Base-by-base conservation (phyloP, 2,113 vertebrate genomes). In the Phyllopteryx taeniolatus region DNA sequence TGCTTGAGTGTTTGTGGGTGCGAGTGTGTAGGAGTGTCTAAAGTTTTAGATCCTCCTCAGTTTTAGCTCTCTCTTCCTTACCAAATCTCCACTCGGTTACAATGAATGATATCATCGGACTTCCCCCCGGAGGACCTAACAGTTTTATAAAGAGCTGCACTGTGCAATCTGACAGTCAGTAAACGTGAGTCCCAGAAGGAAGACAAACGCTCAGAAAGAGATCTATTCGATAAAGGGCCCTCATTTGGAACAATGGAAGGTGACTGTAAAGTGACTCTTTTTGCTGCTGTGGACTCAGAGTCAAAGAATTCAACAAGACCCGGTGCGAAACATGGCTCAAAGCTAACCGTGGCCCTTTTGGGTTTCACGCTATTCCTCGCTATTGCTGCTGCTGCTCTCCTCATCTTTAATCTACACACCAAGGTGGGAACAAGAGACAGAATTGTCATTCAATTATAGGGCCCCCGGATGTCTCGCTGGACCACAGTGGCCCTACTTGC, bases 31-130 rank as follows among this genome's bases (percentile, higher is more conserved):
- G 59, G 31, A 68, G 63, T 75, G 49, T 74, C 44, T 31, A 47
- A 11, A 67, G 72, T 79, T 56, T 11, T 1, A 56, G 20, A 12
- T 57, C 75, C 73, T 72, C 57, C 68, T 39, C 42, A 33, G 4
- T 22, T 60, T 39, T 73, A 72, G 68, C 70, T 82, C 81, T 80
- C 70, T 84, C 81, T 86, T 84, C 81, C 79, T 82, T 71, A 66
- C 65, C 2, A 66, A 67, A 59, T 68, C 76, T 78, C 79, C 72
- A 72, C 75, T 79, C 79, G 35, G 54, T 83, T 67, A 61, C 13
- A 11, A 17, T 68, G 27, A 60, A 31, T 91, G 91, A 92, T 89
- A 88, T 93, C 92, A 93, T 63, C 67, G 92, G 91, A 92, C 85
- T 91, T 93, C 88, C 91, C 91, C 90, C 88, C 12, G 1, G 0